Conservation (phyloP, 2,797 vertebrate genomes). For the Tympanoctomys barrerae region DNA sequence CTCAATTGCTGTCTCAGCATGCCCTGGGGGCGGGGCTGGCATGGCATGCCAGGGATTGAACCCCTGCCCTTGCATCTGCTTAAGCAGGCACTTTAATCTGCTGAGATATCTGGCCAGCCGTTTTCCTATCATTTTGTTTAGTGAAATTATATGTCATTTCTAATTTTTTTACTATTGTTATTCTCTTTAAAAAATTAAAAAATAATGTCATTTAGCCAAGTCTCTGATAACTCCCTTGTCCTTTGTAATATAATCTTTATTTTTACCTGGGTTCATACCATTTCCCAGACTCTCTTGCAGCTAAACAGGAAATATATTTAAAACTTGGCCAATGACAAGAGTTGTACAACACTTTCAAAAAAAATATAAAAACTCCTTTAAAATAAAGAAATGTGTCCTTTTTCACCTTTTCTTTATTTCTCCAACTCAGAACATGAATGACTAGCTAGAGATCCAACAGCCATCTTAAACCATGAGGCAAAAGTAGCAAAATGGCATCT, state of each 20-base stretch:
- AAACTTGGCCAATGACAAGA: neutral
- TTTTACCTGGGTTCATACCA: neutral
- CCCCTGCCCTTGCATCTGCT: no score
- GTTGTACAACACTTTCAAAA: neutral
- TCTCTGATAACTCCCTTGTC: neutral
- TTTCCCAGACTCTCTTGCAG: neutral
- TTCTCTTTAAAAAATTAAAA: no score
- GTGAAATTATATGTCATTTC: no score
- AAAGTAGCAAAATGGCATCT: conserved; percentile 25
- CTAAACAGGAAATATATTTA: neutral
- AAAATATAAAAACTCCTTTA: neutral
- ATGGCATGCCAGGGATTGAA: no score
- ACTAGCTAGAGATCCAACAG: neutral
- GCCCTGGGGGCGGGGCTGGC: no score
- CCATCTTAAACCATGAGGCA: neutral
- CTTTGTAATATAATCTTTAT: neutral
- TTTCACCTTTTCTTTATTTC: neutral
- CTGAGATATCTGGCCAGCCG: no score
- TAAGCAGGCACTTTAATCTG: no score
- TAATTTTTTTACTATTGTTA: no score
- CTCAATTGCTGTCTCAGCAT: no score
- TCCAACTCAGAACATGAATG: neutral
- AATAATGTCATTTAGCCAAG: neutral
- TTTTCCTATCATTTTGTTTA: no score
- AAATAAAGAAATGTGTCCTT: neutral